Conservation (phyloP, 2,888 invertebrate genomes). For the Galerucella nymphaeae region DNA sequence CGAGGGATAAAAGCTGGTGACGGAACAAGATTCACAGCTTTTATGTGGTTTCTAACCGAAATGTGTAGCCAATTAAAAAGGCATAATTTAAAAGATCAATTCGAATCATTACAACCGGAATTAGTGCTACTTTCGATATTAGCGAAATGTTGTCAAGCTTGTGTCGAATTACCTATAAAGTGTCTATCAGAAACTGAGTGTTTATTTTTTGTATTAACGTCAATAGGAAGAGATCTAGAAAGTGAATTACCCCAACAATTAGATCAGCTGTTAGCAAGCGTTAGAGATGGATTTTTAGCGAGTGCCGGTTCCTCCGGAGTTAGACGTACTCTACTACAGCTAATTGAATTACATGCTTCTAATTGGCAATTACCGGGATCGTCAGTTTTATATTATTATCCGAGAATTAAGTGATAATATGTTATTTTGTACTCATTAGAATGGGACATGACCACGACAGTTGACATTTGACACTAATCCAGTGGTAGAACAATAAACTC, state of each 20-base stretch:
- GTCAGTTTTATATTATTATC: slow-evolving; percentile 90
- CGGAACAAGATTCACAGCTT: slow-evolving; percentile 79
- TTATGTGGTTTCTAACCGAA: slow-evolving; percentile 90
- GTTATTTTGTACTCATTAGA: slow-evolving; percentile 13
- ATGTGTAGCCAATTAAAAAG: slow-evolving; percentile 90
- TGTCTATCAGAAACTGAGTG: slow-evolving; percentile 88
- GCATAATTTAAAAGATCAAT: slow-evolving; percentile 68
- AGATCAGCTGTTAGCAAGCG: slow-evolving; percentile 80
- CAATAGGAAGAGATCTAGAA: slow-evolving; percentile 89
- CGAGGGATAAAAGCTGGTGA: slow-evolving; percentile 69
- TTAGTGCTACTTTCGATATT: slow-evolving; percentile 84
- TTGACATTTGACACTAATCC: too few species aligned
- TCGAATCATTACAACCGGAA: slow-evolving; percentile 74
- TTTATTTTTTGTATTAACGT: slow-evolving; percentile 88
- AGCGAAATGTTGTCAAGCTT: slow-evolving; percentile 90
- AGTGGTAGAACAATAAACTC: too few species aligned
- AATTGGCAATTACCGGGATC: slow-evolving; percentile 92
- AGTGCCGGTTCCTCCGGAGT: slow-evolving; percentile 79
- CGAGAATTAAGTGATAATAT: slow-evolving; percentile 64
- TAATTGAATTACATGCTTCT: slow-evolving; percentile 90
- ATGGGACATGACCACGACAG: too few species aligned
- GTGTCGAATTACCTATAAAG: slow-evolving; percentile 84
- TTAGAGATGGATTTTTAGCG: slow-evolving; percentile 87
- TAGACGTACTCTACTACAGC: slow-evolving; percentile 85
- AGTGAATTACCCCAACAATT: slow-evolving; percentile 83